phyloP scores from a whole-genome alignment of 2,797 vertebrate species.

The Eremophila alpestris region DNA sequence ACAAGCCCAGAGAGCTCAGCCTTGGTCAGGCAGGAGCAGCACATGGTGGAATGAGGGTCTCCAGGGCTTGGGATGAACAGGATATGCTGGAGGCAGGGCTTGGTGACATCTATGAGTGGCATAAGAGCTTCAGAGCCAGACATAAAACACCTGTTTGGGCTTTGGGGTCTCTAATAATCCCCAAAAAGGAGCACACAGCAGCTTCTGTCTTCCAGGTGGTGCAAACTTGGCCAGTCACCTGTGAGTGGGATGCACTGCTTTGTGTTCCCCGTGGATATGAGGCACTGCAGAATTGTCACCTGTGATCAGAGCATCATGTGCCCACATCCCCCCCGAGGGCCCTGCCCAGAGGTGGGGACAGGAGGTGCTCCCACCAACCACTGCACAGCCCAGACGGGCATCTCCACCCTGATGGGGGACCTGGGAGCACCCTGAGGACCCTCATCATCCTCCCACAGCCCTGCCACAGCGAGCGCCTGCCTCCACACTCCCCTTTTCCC shows the following conservation, averaged over 20 bases:
- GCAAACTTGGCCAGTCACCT: not conserved
- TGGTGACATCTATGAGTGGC: not conserved
- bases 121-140: not conserved
- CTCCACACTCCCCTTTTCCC: slow-evolving; percentile 73
- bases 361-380: not conserved
- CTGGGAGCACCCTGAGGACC: not conserved
- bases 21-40: not conserved
- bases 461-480: not conserved
- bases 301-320: accelerated
- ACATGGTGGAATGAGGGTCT: not conserved
- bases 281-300: accelerated
- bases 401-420: not conserved
- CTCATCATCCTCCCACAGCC: not conserved
- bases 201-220: not conserved
- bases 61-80: not conserved
- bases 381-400: not conserved
- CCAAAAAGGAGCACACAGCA: not conserved
- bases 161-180: not conserved
- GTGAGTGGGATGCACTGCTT: not conserved
- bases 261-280: accelerated
- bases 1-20: not conserved
- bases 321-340: accelerated
- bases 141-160: not conserved
- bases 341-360: not conserved
- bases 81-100: not conserved